Base-by-base conservation (phyloP, 2,888 invertebrate species). In the Escarpia spicata region DNA sequence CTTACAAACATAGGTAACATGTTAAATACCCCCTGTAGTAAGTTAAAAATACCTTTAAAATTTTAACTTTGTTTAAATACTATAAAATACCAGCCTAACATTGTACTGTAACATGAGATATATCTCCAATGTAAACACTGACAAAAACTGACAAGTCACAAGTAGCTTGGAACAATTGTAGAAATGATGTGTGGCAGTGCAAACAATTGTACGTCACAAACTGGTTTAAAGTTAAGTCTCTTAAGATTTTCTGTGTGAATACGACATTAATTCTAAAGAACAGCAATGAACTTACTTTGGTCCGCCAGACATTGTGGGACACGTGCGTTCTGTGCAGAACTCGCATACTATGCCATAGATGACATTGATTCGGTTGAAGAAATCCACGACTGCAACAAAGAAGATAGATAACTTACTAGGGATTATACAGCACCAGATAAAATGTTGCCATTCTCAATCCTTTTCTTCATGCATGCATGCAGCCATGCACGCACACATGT, bases 241-340 rank as follows among this genome's bases (percentile, higher is more conserved):
- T 37, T 37, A 37, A 37, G 37, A 37, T 37, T 37, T 45, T 45
- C 31, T 37, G 90, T 90, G 44, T 19, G 9, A 90, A 15, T 37
- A 37, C 37, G 37, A 37, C 37, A 37, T 37, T 37, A 37, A 37
- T 19, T n/a, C 45, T 44, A 31, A 91, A n/a, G 45, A 91, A n/a
- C 15, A 90, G 10, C 15, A 12, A 90, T n/a, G 31, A n/a, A 95
- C 96, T 95, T 95, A 97, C 95, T 98, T 97, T 6, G 98, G 97
- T 0, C 98, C 98, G 1, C 98, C 99, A 44, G 98, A 98, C 98
- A 99, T 99, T 1, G 98, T 98, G 0, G 98, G 98, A 96, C 98
- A 99, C 0, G 98, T 97, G 93, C 97, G 97, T 94, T 97, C 98
- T 90, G 98, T 98, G 96, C 99, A 99, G 95, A 97, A 98, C 95